Base-by-base conservation (phyloP, 2,888 invertebrate genomes). In the Nowickia ferox region DNA sequence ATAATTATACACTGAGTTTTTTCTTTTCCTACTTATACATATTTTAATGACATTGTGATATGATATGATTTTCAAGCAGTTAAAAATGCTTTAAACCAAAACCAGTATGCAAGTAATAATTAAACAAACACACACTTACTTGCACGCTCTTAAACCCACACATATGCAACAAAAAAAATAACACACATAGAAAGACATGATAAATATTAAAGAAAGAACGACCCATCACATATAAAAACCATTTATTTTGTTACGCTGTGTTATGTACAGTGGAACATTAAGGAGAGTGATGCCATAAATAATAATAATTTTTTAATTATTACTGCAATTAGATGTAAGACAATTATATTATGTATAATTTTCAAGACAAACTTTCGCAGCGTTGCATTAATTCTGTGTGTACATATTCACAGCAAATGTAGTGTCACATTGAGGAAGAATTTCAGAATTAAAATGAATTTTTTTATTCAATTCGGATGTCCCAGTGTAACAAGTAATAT, bases 1-100 rank as follows among this genome's bases (percentile, higher is more conserved):
- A 89, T 90, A 90, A 90, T 90, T 90, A 90, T 88, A 88, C 89
- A 89, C 89, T 89, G 83, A 68, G n/a, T 68, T 75, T 55, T 79
- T 80, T n/a, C 30, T 15, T 66, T 51, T 81, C 38, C 48, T 79
- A 40, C 59, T 72, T 40, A 75, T n/a, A n/a, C n/a, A n/a, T 63
- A 63, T 81, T 75, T 86, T 82, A 79, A 83, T 86, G 86, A 80
- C 86, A 86, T 63, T 86, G 83, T 79, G 86, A 83, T 83, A 78
- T 78, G 65, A 85, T 71, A 83, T 80, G 83, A 86, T 80, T 69
- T 83, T 80, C 61, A 86, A 83, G 86, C 83, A 86, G 76, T 83
- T 83, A 76, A 86, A 74, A 63, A 79, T 79, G 19, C 74, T 78
- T 76, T 71, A 80, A 80, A 63, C 66, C 61, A 77, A 72, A 81